Evolutionary conservation across 2,797 vertebrate genomes (phyloP).

Genomic region (Aplochiton taeniatus): DNA sequence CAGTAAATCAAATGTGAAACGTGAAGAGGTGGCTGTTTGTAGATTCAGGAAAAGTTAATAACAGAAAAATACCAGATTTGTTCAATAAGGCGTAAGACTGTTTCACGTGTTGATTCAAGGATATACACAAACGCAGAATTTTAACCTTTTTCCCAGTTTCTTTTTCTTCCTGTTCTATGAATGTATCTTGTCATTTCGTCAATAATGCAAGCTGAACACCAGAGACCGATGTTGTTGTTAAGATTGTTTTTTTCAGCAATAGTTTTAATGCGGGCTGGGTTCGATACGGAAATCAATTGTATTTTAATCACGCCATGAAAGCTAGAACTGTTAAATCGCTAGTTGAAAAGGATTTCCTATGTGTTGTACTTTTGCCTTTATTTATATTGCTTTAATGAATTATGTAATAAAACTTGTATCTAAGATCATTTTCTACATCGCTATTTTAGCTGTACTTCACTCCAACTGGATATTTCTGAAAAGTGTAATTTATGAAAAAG

Average conservation of each 20-base stretch:
- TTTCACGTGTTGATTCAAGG: no score
- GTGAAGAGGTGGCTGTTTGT: no score
- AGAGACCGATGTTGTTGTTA: no score
- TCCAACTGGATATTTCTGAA: conserved; percentile 57
- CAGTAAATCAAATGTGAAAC: no score
- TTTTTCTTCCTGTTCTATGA: neutral
- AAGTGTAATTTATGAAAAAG: conserved; percentile 69
- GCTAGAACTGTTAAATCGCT: conserved; percentile 20
- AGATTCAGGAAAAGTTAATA: no score
- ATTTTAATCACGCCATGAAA: conserved; percentile 5
- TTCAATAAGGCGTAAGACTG: no score
- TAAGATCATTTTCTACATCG: conserved; percentile 40
- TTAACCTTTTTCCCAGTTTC: no score
- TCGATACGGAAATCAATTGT: conserved; percentile 15
- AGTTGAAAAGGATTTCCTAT: conserved; percentile 8
- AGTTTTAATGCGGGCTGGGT: neutral
- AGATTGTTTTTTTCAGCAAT: no score
- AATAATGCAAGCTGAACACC: neutral
- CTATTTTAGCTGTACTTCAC: conserved; percentile 31
- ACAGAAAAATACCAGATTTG: no score
- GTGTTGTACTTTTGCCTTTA: conserved; percentile 58
- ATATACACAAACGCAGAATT: no score
- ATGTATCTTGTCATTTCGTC: neutral
- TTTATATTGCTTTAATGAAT: conserved; percentile 53
- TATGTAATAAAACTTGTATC: conserved; percentile 29